Evolutionary conservation across 1,140 invertebrate species (phyloP), one percentile per base, ranked within the genome.

Genomic region (Habropoda laboriosa): DNA sequence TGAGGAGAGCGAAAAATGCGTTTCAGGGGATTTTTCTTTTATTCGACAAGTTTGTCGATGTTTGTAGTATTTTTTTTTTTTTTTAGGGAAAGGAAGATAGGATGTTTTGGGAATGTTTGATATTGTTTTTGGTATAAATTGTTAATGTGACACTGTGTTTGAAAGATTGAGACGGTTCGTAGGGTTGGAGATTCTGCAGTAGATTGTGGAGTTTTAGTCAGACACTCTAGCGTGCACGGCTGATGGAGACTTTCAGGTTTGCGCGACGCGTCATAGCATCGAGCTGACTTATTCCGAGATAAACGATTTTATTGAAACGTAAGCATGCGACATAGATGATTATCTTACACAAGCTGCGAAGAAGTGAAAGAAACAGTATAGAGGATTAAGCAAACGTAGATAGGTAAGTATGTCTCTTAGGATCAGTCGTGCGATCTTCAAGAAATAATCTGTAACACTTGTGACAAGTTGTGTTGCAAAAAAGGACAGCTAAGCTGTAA

Each of bases 201-300:
- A 8, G 13, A 24, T 16, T 16, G 10, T 12, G 21, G 3, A 61
- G 7, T 2, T 24, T 16, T 7, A 24, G n/a, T 61, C 35, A 40
- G 58, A 40, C n/a, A 61, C 1, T 18, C 18, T 7, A 12, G 13
- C 5, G 32, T 24, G 12, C 12, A 38, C 10, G 18, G 30, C 6
- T 3, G 27, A 4, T 7, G 30, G 12, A 45, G 13, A 66, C 30
- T 18, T 6, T 13, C 21, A 0, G 2, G 12, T 38, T 55, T 67
- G 12, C 3, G 38, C 35, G 13, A 51, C 35, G 27, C 73, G 63
- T 76, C 73, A 57, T 57, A 3, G 30, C 75, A 60, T 49, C 7
- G 18, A 60, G 66, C 66, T 77, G 75, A 71, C 51, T 60, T 38
- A 6, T 6, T 70, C n/a, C n/a, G 3, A 45, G 18, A 45, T 61